Percentiles rank a stretch among this genome's conserved stretches.
Evolutionary conservation across 2,113 vertebrate species (phyloP).

Genomic region (Atlantisia rogersi): DNA sequence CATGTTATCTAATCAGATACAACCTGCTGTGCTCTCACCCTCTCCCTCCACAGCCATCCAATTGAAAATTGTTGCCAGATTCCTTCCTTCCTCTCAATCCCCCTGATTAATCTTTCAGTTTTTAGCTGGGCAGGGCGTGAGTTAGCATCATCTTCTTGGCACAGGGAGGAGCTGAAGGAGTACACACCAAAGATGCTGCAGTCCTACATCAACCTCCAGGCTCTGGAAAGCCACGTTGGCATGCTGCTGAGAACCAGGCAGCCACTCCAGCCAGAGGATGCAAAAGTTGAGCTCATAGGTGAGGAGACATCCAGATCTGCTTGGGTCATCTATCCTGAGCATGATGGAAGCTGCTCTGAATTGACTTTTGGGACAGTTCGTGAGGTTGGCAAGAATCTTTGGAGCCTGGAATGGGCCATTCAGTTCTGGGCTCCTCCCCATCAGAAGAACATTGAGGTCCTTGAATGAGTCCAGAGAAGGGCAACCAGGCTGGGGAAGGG

Average conservation of each 20-base stretch:
- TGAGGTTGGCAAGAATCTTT: not conserved
- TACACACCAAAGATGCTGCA: slow-evolving; percentile 77
- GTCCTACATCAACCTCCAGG: slow-evolving; percentile 27
- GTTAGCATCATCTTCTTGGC: not conserved
- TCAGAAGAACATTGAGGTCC: too few relatives aligned
- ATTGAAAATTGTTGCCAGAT: not conserved
- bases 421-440: too few relatives aligned
- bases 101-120: not conserved
- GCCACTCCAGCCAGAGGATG: slow-evolving; percentile 68
- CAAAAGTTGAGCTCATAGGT: slow-evolving; percentile 89
- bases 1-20: accelerated
- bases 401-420: not conserved
- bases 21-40: not conserved
- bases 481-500: too few relatives aligned
- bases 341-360: not conserved
- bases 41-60: not conserved
- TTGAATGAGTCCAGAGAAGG: too few relatives aligned
- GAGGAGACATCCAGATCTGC: slow-evolving; percentile 30
- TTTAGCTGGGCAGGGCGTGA: not conserved
- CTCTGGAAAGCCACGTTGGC: slow-evolving; percentile 50
- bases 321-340: not conserved
- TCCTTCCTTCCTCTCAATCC: not conserved
- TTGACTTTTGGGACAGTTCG: not conserved
- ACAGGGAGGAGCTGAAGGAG: slow-evolving; percentile 79
- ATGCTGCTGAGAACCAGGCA: slow-evolving; percentile 66